Conservation (phyloP, 2,113 vertebrate species). For the Chaetorhynchus papuensis region DNA sequence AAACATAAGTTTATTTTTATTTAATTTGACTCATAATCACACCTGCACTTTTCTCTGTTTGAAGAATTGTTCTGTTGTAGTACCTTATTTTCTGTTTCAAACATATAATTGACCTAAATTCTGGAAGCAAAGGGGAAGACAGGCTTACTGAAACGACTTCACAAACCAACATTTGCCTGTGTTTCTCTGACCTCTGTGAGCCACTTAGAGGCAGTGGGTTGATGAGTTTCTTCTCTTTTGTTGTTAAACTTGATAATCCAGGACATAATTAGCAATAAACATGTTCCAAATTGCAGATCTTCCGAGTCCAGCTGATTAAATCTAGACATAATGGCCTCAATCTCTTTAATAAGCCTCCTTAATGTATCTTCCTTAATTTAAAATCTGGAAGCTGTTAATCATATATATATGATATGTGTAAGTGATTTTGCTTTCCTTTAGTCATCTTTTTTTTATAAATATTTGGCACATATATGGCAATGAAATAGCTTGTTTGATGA, state of each 20-base stretch:
- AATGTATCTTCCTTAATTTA: neutral
- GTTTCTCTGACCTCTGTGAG: neutral
- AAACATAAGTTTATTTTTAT: neutral
- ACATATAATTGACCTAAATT: neutral
- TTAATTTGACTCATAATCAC: neutral
- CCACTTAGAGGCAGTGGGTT: neutral
- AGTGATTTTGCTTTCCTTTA: neutral
- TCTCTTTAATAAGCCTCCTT: neutral
- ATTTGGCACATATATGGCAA: neutral
- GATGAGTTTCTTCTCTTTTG: neutral
- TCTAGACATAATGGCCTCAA: neutral
- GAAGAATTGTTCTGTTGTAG: neutral
- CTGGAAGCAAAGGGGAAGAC: neutral
- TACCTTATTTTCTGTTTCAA: neutral
- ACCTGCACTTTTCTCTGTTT: neutral
- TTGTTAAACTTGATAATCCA: neutral
- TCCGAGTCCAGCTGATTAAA: neutral
- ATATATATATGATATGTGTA: neutral
- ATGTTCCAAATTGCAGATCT: neutral
- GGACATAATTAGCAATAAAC: neutral
- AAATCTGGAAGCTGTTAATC: neutral
- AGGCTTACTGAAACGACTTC: neutral
- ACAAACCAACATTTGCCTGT: neutral
- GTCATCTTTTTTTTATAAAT: neutral
- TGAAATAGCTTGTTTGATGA: neutral